Base-by-base conservation (phyloP, 2,113 vertebrate species). In the Murina feae region DNA sequence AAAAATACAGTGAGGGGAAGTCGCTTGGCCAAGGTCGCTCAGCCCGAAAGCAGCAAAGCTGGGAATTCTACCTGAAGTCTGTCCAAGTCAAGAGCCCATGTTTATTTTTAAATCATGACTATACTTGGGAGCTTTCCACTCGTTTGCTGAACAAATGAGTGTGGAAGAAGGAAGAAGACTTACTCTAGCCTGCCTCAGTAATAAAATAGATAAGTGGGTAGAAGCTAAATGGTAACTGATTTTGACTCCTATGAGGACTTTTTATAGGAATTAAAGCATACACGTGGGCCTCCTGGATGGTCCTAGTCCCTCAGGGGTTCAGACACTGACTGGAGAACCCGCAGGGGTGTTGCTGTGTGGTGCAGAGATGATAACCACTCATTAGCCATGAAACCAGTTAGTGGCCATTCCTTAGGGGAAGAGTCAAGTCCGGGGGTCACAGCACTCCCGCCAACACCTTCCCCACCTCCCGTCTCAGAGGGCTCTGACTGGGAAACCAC, bases 341-440 rank as follows among this genome's bases (percentile, higher is more conserved):
- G n/a, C 9, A 1, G 60, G 58, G 30, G 9, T 16, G 6, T 0
- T 12, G 13, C 25, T 9, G 0, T 11, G 25, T 35, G 30, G 10
- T 17, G 5, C 8, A 10, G 21, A 25, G 10, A 72, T 18, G n/a
- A 51, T 2, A 51, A 4, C 17, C 32, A 3, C 53, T 23, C 4
- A 3, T 1, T 1, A 71, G 65, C 35, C 14, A 0, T 6, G 32
- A 16, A 53, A 39, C 3, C 0, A 18, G 89, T 5, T 25, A 47
- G 4, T 17, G 49, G 35, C 32, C 69, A 21, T 72, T 82, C 23
- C 80, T 21, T 25, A n/a, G 1, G 0, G 8, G 55, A 55, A 32
- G 53, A 71, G 4, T 5, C 65, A 12, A 23, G 23, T 35, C 51
- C 32, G 18, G 72, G 39, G 20, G 35, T 12, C 69, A 25, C 6